These are phyloP conservation scores for Drosophila anomelani DNA, from an alignment of 2,888 invertebrate species.

Conservation along the genomic window DNA sequence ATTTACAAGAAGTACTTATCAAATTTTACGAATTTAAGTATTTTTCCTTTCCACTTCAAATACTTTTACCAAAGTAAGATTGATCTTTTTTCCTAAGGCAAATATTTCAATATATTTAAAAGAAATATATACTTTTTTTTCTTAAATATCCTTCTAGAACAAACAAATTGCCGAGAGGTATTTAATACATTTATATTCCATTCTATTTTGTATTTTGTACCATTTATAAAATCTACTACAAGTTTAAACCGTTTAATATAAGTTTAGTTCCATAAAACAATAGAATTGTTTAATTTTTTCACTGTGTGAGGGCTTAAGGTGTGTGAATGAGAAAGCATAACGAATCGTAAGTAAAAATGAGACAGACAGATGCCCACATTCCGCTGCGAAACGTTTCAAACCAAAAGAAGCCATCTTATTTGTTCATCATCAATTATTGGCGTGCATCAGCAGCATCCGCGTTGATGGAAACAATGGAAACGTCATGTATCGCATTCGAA, in stretches of 20 bases:
- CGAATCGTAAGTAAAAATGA: constrained; percentile 15
- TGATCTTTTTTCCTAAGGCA: too few species aligned
- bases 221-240: too few species aligned
- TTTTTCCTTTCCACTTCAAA: not conserved
- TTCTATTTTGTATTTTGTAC: too few species aligned
- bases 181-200: too few species aligned
- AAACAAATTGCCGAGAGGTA: too few species aligned
- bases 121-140: too few species aligned
- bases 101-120: too few species aligned
- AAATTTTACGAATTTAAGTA: not conserved
- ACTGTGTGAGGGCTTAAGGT: constrained; percentile 22
- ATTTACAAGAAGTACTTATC: not conserved
- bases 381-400: constrained; percentile 47
- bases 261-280: not conserved
- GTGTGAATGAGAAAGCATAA: constrained; percentile 11
- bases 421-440: constrained; percentile 81
- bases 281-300: not conserved
- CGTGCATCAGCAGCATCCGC: constrained; percentile 67
- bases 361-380: constrained; percentile 11
- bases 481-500: constrained; percentile 63
- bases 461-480: constrained; percentile 75
- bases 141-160: too few species aligned
- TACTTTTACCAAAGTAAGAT: not conserved
- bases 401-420: constrained; percentile 79
- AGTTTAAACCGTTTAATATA: not conserved